phyloP scores from a whole-genome alignment of 2,797 vertebrate genomes.

The Bufotes viridis region DNA sequence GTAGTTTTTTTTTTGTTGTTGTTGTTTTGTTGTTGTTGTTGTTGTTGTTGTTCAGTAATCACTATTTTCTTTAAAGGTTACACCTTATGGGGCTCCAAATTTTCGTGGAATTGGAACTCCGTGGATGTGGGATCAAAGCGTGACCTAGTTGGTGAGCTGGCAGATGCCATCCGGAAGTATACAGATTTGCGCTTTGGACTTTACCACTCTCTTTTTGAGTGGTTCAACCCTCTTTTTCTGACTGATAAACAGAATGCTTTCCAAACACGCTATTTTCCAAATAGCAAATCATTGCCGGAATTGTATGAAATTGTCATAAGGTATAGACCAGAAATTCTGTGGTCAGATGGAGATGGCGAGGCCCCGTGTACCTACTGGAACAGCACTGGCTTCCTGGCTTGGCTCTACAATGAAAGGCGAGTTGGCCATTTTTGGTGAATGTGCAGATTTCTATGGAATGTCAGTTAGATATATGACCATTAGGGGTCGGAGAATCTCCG shows the following conservation, averaged over 20 bases:
- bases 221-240: slow-evolving; percentile 91
- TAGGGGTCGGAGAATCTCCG: no score
- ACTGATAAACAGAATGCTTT: slow-evolving; percentile 79
- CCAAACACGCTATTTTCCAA: slow-evolving; percentile 80
- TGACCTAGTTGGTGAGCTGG: slow-evolving; percentile 87
- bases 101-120: slow-evolving; percentile 96
- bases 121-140: slow-evolving; percentile 85
- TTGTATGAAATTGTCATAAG: slow-evolving; percentile 86
- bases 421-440: neutral
- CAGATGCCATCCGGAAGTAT: slow-evolving; percentile 76
- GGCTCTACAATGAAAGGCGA: slow-evolving; percentile 97
- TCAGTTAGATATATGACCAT: neutral
- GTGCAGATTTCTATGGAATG: neutral
- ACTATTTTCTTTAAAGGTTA: slow-evolving; percentile 79
- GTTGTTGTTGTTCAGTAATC: neutral
- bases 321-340: slow-evolving; percentile 91
- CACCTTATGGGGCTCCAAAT: slow-evolving; percentile 90
- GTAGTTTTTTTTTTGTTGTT: no score
- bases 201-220: slow-evolving; percentile 96
- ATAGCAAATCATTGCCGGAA: slow-evolving; percentile 86
- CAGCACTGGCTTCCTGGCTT: slow-evolving; percentile 93
- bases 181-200: slow-evolving; percentile 86
- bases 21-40: no score
- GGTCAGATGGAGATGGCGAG: slow-evolving; percentile 90
- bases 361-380: slow-evolving; percentile 93